Evolutionary conservation across 2,113 vertebrate genomes (phyloP), one percentile per base, ranked within the genome.

Genomic region (Lophius piscatorius): DNA sequence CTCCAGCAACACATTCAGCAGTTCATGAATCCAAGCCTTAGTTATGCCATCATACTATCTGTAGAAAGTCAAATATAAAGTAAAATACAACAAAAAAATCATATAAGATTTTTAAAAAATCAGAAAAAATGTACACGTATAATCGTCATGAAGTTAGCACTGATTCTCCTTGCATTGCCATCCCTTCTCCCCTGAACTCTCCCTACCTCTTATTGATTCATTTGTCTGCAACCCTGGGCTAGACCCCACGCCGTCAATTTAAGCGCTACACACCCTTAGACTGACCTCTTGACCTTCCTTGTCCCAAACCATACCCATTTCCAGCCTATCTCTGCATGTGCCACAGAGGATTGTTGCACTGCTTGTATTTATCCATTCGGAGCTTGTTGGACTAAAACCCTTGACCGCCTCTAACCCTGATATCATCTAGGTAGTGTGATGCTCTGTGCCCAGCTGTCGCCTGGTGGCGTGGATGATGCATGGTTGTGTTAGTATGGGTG

Each of bases 161-260:
- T 68, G 63, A 69, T 69, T 80, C 78, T 89, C 50, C 81, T 82
- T 71, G 69, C 70, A 80, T 90, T 90, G 81, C 88, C 84, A 82
- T 60, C 70, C 67, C 48, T 39, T 17, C 80, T 36, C 44, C 66
- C 80, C 73, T 69, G 20, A 60, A 55, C 74, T 67, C 57, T 56
- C 38, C 41, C 64, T 21, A 4, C 36, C 38, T 33, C 66, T 66
- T 74, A 48, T 82, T 62, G 31, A 88, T 85, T 60, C 81, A 87
- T 88, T 90, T 87, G 87, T 88, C 86, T 92, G 92, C 90, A 91
- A 90, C 80, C 91, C 91, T 90, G 90, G 90, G 91, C 90, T 87
- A 88, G 88, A 78, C 84, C 88, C 81, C 55, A 49, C 31, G 68
- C 55, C 69, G 44, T 65, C 64, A 65, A 80, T 72, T 24, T 70